These are phyloP conservation scores for Brenthis ino DNA, from an alignment of 2,888 invertebrate genomes.

Conservation along the genomic window DNA sequence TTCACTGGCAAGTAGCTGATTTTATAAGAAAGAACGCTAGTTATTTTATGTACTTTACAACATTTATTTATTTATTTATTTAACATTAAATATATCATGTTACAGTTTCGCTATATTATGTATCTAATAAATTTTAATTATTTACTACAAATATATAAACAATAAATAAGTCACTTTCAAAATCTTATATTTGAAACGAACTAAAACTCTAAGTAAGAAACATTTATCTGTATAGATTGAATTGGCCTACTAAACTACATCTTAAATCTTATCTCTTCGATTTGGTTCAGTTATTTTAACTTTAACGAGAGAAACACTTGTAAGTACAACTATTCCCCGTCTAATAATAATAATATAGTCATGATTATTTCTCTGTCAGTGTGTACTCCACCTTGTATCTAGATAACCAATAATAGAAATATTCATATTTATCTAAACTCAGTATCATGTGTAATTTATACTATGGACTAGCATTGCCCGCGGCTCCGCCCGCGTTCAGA, in stretches of 20 bases:
- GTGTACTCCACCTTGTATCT: neutral
- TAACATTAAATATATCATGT: too few relatives aligned
- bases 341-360: conserved; percentile 5
- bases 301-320: conserved; percentile 14
- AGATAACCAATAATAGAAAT: conserved; percentile 4
- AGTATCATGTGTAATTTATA: conserved; percentile 2
- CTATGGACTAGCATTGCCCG: neutral
- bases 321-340: neutral
- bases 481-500: too few relatives aligned
- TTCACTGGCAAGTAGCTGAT: too few relatives aligned
- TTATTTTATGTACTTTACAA: too few relatives aligned
- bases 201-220: neutral
- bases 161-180: too few relatives aligned
- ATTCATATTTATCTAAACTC: conserved; percentile 1
- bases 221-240: conserved; percentile 3
- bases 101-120: too few relatives aligned
- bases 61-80: too few relatives aligned
- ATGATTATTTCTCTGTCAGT: conserved; percentile 3
- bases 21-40: too few relatives aligned
- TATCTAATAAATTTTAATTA: too few relatives aligned
- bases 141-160: too few relatives aligned
- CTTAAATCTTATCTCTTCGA: conserved; percentile 15
- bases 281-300: conserved; percentile 18
- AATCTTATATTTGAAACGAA: neutral
- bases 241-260: conserved; percentile 18